Evolutionary conservation across 2,888 invertebrate genomes (phyloP).

Genomic region (Dasysyrphus tricinctus): DNA sequence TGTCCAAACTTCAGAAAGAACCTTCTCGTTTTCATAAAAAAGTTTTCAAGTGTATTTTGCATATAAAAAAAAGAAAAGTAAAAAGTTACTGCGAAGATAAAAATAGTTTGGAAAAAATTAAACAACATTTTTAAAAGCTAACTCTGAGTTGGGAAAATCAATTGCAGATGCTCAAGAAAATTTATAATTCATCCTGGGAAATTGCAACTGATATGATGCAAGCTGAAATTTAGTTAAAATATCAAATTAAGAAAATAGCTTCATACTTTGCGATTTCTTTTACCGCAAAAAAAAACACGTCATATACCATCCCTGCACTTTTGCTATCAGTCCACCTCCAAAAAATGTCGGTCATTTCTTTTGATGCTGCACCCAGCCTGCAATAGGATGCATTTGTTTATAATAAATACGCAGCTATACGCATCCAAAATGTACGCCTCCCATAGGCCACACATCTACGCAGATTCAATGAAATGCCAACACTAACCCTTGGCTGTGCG

Average conservation of each 20-base stretch:
- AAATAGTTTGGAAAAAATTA: too few species aligned
- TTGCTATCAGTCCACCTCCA: constrained; percentile 36
- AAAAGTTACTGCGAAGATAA: too few species aligned
- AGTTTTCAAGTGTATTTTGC: too few species aligned
- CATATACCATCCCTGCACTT: constrained; percentile 29
- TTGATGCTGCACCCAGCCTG: constrained; percentile 19
- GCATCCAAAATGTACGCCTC: constrained; percentile 69
- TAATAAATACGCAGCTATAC: constrained; percentile 74
- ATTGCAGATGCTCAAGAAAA: too few species aligned
- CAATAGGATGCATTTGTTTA: constrained; percentile 68
- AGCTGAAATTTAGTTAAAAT: too few species aligned
- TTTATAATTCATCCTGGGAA: too few species aligned
- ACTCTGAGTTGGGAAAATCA: too few species aligned
- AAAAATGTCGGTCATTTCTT: constrained; percentile 47
- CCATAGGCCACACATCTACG: constrained; percentile 75
- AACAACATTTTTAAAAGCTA: too few species aligned
- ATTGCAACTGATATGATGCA: too few species aligned
- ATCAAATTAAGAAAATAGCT: background rate
- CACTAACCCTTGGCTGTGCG: constrained; percentile 67
- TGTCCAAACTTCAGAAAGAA: too few species aligned
- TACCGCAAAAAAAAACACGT: background rate
- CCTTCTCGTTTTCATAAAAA: too few species aligned
- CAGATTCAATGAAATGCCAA: constrained; percentile 73
- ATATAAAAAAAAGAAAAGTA: too few species aligned
- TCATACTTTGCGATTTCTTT: background rate